These are phyloP conservation scores for Phymanthus crucifer DNA, from an alignment of 92 coral and sea anemone genomes.

Conservation along the genomic window DNA sequence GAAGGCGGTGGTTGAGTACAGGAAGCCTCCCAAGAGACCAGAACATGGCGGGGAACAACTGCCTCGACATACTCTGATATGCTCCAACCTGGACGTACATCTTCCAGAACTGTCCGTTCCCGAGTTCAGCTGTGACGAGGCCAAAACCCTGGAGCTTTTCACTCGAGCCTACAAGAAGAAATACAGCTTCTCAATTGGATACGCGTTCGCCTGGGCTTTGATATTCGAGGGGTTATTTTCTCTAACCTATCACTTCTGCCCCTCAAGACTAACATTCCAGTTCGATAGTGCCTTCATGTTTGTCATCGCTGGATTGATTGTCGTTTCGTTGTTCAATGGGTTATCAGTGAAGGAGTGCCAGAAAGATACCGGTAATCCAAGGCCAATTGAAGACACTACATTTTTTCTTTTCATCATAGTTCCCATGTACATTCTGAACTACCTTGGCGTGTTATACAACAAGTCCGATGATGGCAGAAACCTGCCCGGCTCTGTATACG, in stretches of 20 bases:
- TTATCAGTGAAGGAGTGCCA: slow-evolving; percentile 45
- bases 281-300: slow-evolving; percentile 97
- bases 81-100: slow-evolving; percentile 56
- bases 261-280: slow-evolving; percentile 84
- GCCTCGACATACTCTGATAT: slow-evolving; percentile 62
- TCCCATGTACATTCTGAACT: slow-evolving; percentile 80
- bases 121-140: slow-evolving; percentile 27
- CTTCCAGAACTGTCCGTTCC: slow-evolving; percentile 69
- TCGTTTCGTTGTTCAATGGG: slow-evolving; percentile 83
- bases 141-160: slow-evolving; percentile 31
- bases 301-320: slow-evolving; percentile 83
- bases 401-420: slow-evolving; percentile 75
- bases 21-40: not conserved
- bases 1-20: slow-evolving; percentile 33
- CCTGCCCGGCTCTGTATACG: slow-evolving; percentile 16
- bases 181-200: slow-evolving; percentile 75
- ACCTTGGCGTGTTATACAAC: slow-evolving; percentile 70
- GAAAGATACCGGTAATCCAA: slow-evolving; percentile 31
- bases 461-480: not conserved
- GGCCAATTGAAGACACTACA: slow-evolving; percentile 67
- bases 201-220: slow-evolving; percentile 94
- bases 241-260: slow-evolving; percentile 84
- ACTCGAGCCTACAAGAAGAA: slow-evolving; percentile 69
- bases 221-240: slow-evolving; percentile 89
- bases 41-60: slow-evolving; percentile 39